A percentile compares a stretch with the other conserved stretches of the same genome.
Evolutionary conservation across 2,113 vertebrate genomes (phyloP).

Genomic region (Micronycteris hirsuta): DNA sequence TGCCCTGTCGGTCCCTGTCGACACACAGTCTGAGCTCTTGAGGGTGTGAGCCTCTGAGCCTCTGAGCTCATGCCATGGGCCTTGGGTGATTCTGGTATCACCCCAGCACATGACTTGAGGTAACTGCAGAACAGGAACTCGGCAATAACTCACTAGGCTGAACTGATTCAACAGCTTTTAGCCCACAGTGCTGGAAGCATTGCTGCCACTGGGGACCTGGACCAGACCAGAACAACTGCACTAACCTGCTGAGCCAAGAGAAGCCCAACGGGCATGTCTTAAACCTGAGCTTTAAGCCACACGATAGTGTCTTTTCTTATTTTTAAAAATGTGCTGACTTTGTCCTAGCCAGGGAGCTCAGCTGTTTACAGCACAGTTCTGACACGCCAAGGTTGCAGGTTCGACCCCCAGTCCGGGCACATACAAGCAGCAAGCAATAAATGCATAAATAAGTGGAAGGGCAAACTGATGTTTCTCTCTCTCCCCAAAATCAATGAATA

Average conservation of each 20-base stretch:
- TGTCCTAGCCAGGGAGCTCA: not conserved
- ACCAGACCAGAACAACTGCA: not conserved
- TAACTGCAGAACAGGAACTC: constrained; percentile 21
- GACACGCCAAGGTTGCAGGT: not conserved
- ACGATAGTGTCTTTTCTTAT: not conserved
- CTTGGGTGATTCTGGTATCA: not conserved
- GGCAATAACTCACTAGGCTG: not conserved
- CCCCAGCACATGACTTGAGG: not conserved
- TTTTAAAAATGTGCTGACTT: not conserved
- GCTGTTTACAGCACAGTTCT: too few species aligned
- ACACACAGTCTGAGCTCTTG: too few species aligned
- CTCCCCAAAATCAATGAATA: not conserved
- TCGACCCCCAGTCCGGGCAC: too few species aligned
- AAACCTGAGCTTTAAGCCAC: not conserved
- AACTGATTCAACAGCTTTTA: not conserved
- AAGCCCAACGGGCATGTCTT: not conserved
- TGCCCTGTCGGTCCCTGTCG: not conserved
- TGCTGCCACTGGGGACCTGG: not conserved
- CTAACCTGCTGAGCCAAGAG: not conserved
- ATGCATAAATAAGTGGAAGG: too few species aligned
- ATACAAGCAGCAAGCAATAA: too few species aligned
- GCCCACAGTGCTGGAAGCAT: not conserved
- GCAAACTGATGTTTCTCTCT: too few species aligned
- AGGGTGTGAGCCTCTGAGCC: too few species aligned
- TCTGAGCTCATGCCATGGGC: not conserved